Conservation (phyloP, 2,113 vertebrate species). For the Phodopus roborovskii region DNA sequence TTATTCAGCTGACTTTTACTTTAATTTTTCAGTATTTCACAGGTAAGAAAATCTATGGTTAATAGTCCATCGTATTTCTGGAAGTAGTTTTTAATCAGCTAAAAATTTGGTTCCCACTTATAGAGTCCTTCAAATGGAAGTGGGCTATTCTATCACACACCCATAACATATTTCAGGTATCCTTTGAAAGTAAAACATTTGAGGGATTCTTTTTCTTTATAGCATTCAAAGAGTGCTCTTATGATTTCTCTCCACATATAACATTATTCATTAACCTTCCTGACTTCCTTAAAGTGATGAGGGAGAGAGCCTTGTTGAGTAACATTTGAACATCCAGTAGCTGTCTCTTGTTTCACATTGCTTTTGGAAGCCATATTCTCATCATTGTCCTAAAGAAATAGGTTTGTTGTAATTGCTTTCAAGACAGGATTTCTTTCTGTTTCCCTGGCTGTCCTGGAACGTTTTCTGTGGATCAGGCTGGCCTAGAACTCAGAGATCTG, state of each 20-base stretch:
- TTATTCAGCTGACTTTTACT: not conserved
- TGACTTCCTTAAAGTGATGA: conserved; percentile 41
- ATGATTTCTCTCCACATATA: not conserved
- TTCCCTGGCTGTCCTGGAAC: not conserved
- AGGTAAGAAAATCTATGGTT: not conserved
- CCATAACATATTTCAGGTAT: not conserved
- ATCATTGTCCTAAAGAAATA: not conserved
- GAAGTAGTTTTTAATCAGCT: conserved; percentile 21
- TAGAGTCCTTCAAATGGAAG: not conserved
- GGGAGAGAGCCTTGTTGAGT: not conserved
- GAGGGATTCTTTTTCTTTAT: conserved; percentile 10
- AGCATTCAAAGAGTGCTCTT: not conserved
- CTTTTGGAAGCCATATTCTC: not conserved
- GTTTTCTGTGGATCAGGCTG: not conserved
- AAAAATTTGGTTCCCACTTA: conserved; percentile 39
- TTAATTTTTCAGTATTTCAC: not conserved
- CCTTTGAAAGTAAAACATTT: conserved; percentile 19
- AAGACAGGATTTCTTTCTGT: not conserved
- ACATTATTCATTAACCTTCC: not conserved
- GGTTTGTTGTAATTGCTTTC: not conserved
- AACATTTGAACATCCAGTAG: not conserved
- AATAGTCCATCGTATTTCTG: not conserved
- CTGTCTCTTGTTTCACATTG: not conserved
- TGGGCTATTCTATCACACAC: conserved; percentile 11
- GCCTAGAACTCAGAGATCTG: not conserved